Conservation (phyloP, 2,888 invertebrate species). For the Ypsolopha scabrella region DNA sequence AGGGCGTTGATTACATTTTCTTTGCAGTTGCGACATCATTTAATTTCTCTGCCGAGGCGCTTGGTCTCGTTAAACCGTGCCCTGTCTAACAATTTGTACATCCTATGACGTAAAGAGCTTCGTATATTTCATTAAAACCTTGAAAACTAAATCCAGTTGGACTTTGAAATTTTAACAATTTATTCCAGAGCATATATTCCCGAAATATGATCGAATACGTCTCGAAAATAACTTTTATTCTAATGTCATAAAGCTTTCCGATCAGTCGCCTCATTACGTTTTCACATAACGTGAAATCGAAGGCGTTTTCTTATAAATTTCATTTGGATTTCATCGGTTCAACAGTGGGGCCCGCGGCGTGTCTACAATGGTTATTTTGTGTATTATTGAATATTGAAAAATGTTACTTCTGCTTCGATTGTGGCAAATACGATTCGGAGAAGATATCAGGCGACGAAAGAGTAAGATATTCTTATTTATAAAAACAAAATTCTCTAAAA, state of each 20-base stretch:
- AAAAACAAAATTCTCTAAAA: neutral
- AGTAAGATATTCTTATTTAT: neutral
- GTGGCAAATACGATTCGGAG: neutral
- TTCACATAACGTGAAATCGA: slow-evolving; percentile 32
- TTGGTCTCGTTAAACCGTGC: slow-evolving; percentile 44
- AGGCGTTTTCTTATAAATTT: slow-evolving; percentile 48
- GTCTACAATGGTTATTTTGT: slow-evolving; percentile 11
- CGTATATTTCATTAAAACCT: no score
- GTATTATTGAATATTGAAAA: slow-evolving; percentile 6
- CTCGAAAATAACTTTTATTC: neutral
- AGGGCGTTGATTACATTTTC: slow-evolving; percentile 65
- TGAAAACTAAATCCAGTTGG: no score
- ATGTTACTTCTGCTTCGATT: slow-evolving; percentile 3
- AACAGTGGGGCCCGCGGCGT: slow-evolving; percentile 15
- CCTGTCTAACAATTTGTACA: slow-evolving; percentile 28
- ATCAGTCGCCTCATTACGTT: slow-evolving; percentile 41
- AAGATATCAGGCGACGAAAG: neutral
- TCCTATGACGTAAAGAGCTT: no score
- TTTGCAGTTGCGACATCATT: slow-evolving; percentile 61
- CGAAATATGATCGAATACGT: no score
- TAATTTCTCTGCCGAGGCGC: slow-evolving; percentile 44
- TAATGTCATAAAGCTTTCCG: slow-evolving; percentile 12
- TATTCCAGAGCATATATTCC: neutral
- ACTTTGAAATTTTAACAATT: no score
- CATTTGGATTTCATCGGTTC: slow-evolving; percentile 41